Conservation (phyloP, 2,113 vertebrate genomes). For the Patagioenas fasciata region DNA sequence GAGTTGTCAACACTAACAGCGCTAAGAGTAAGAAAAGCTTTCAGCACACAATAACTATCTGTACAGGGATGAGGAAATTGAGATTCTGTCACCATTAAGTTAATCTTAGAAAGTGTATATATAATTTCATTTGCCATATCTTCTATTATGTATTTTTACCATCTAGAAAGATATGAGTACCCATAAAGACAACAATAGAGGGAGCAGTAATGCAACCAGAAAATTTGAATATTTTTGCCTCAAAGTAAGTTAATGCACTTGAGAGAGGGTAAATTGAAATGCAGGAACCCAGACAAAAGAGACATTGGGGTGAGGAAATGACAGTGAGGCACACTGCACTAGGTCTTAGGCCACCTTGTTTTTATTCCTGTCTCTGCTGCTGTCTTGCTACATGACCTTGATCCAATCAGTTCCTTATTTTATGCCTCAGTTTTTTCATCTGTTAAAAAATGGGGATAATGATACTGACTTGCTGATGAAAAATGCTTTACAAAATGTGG, state of each 20-base stretch:
- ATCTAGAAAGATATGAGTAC: not conserved
- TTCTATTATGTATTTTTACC: not conserved
- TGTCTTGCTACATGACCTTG: conserved; percentile 52
- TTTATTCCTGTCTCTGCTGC: conserved; percentile 47
- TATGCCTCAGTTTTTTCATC: conserved; percentile 55
- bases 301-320: conserved; percentile 29
- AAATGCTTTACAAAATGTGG: conserved; percentile 51
- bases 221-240: conserved; percentile 33
- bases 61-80: not conserved
- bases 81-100: conserved; percentile 16
- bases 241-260: conserved; percentile 12
- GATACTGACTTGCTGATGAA: conserved; percentile 52
- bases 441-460: conserved; percentile 61
- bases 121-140: not conserved
- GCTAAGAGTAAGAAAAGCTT: not conserved
- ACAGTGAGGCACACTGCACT: conserved; percentile 30
- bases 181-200: not conserved
- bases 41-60: not conserved
- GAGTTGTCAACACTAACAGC: conserved; percentile 24
- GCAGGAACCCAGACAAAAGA: conserved; percentile 38
- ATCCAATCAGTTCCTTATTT: conserved; percentile 58
- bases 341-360: conserved; percentile 56
- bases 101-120: not conserved
- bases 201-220: not conserved
- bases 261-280: conserved; percentile 45